Evolutionary conservation across 2,113 vertebrate genomes (phyloP).

Genomic region (Coryphaenoides rupestris): DNA sequence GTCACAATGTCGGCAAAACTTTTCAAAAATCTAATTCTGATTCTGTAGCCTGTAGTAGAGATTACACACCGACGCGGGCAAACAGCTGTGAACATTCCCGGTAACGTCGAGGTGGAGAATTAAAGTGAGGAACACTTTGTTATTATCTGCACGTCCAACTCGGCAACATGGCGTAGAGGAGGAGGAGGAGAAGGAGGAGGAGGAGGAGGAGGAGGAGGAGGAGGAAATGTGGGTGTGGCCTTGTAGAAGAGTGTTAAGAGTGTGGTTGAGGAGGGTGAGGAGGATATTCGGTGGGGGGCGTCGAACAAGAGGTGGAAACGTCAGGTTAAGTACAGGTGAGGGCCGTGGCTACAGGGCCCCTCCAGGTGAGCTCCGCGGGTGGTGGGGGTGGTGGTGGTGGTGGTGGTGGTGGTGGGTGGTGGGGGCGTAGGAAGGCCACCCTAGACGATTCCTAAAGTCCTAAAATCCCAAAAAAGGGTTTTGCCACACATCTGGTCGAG

Average conservation of each 20-base stretch:
- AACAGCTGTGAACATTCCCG: no score
- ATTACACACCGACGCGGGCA: no score
- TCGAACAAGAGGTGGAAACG: background rate
- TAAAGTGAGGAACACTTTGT: no score
- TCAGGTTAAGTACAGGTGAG: conserved; percentile 13
- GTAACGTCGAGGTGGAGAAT: no score
- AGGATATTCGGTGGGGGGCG: background rate
- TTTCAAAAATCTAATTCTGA: no score
- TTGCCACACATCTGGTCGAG: conserved; percentile 51
- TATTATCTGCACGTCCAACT: no score
- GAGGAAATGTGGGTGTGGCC: background rate
- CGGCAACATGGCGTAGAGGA: background rate
- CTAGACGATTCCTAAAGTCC: conserved; percentile 35
- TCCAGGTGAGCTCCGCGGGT: conserved; percentile 40
- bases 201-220: background rate
- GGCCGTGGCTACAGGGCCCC: conserved; percentile 8
- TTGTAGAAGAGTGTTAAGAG: background rate
- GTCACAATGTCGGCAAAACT: no score
- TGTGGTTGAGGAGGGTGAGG: conserved; percentile 6
- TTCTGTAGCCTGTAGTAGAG: no score
- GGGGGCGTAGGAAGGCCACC: conserved; percentile 48
- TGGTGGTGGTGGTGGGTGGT: no score
- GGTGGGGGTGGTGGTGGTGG: no score
- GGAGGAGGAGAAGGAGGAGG: background rate
- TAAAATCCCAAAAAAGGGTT: conserved; percentile 38